Base-by-base conservation (phyloP, 2,113 vertebrate species). In the Proteles cristata region DNA sequence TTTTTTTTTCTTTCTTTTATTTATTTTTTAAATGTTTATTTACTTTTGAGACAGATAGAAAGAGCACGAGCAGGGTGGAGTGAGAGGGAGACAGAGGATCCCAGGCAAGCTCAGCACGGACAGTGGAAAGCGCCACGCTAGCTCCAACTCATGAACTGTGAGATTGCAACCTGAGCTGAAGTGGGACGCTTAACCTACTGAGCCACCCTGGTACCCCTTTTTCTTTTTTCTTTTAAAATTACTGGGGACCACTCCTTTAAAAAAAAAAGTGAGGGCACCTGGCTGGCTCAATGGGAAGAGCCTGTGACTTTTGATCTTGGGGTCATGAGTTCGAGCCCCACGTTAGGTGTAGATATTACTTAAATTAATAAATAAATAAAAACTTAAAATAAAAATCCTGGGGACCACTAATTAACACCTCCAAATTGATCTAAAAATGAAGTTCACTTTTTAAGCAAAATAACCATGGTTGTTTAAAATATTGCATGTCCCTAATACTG, bases 391-490 rank as follows among this genome's bases (percentile, higher is more conserved):
- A 76, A 90, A 50, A 82, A 28, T 7, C n/a, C 25, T 63, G 25
- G 17, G 26, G 23, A 83, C 33, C 23, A 76, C 19, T 14, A 85
- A 74, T 63, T 45, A 53, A 82, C 4, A 82, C n/a, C 48, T 86
- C 21, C n/a, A 91, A 79, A 61, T 63, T 50, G 69, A 87, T 28
- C 61, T 83, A 50, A 93, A 96, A 79, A 33, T 65, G 81, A 94
- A 88, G 19, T 31, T 58, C 10, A 28, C 2, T 55, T 92, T 92
- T 92, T 74, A 90, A 84, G 45, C 33, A 90, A 90, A 94, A 69
- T 55, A 63, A 26, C 71, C 55, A 50, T 9, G 4, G 4, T 25
- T 53, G 26, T 84, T 33, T 93, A 90, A 88, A 94, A 85, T 31
- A 74, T 84, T 79, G 16, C 68, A 55, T 11, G 39, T 45, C 19